These are phyloP conservation scores for Fundulus diaphanus DNA, from an alignment of 2,797 vertebrate genomes.

Conservation along the genomic window DNA sequence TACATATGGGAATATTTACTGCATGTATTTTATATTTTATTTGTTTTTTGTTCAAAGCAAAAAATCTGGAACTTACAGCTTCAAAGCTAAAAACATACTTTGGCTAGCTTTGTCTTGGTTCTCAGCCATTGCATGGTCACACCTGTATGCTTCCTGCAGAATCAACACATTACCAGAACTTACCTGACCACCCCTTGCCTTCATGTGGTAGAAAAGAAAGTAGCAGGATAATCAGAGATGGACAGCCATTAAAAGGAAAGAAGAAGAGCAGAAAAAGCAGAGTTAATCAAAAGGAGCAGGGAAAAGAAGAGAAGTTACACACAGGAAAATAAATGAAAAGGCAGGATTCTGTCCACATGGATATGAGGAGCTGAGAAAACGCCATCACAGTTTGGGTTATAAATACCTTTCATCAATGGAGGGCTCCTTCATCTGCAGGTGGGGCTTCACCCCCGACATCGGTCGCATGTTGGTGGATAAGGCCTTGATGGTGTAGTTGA, in stretches of 20 bases:
- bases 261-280: constrained; percentile 74
- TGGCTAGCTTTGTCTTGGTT: not conserved
- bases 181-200: constrained; percentile 99
- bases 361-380: constrained; percentile 2
- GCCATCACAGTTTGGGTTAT: constrained; percentile 7
- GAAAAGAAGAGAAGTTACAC: constrained; percentile 47
- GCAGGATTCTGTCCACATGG: constrained; percentile 18
- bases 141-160: constrained; percentile 6
- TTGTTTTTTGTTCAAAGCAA: too few species aligned
- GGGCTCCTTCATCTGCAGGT: constrained; percentile 95
- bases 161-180: constrained; percentile 71
- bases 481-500: constrained; percentile 97
- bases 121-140: not conserved
- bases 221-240: constrained; percentile 78
- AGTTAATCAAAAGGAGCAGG: constrained; percentile 68
- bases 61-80: too few species aligned
- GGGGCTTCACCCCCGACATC: constrained; percentile 96
- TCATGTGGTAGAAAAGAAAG: constrained; percentile 85
- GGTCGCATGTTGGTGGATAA: constrained; percentile 96
- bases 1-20: too few species aligned
- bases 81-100: not conserved
- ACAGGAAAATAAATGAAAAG: constrained; percentile 51
- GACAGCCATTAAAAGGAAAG: constrained; percentile 75
- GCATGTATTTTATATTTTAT: too few species aligned
- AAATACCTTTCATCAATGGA: constrained; percentile 95